A percentile compares a stretch with the other conserved stretches of the same genome.
phyloP scores from a whole-genome alignment of 2,888 invertebrate species.

The Fragum sueziense region DNA sequence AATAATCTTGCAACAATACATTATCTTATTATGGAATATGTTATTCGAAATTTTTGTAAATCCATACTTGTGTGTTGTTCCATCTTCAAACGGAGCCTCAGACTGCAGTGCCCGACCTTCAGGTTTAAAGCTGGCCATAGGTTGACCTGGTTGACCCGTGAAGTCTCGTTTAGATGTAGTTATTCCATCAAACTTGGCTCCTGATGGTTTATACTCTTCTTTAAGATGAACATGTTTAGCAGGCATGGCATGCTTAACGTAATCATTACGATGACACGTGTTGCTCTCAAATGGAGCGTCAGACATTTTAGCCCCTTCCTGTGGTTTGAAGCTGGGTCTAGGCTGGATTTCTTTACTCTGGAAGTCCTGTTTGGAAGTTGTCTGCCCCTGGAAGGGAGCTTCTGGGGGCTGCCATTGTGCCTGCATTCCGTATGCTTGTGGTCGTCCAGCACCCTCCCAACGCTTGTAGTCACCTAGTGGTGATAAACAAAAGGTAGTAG shows the following conservation, averaged over 20 bases:
- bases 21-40: no score
- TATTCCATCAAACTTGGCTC: constrained; percentile 77
- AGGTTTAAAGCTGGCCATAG: constrained; percentile 78
- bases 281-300: constrained; percentile 78
- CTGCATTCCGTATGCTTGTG: constrained; percentile 61
- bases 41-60: no score
- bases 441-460: constrained; percentile 73
- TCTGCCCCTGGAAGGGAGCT: constrained; percentile 78
- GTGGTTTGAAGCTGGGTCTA: constrained; percentile 77
- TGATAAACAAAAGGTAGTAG: not conserved
- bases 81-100: constrained; percentile 79
- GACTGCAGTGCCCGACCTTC: constrained; percentile 77
- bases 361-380: constrained; percentile 80
- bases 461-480: constrained; percentile 80
- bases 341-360: constrained; percentile 69
- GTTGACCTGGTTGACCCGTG: constrained; percentile 66
- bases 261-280: constrained; percentile 80
- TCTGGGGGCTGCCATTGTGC: constrained; percentile 75
- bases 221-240: constrained; percentile 68
- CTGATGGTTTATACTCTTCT: constrained; percentile 73
- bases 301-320: constrained; percentile 73
- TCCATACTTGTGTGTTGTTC: constrained; percentile 80
- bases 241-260: constrained; percentile 78
- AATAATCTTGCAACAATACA: no score
- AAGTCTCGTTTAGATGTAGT: constrained; percentile 79